Base-by-base conservation (phyloP, 2,113 vertebrate species). In the Heterotilapia buettikoferi region DNA sequence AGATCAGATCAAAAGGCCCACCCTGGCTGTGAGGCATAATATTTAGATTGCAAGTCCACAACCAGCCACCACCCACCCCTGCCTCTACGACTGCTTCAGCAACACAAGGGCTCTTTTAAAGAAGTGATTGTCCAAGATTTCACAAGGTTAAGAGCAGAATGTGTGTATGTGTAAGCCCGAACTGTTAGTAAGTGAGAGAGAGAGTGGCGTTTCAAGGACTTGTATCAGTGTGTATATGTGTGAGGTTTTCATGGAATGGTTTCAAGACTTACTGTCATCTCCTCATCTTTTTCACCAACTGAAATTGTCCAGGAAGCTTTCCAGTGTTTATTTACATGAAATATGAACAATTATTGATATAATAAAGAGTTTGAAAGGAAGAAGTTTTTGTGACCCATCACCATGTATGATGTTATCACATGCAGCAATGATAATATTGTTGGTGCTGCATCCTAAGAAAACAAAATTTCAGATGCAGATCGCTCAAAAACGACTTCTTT, bases 21-120 rank as follows among this genome's bases (percentile, higher is more conserved):
- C 90, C 91, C 89, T 89, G 56, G 88, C 92, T 92, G 94, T 93
- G 88, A 93, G 93, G 88, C 90, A 92, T 92, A 96, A 96, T 95
- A 96, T 96, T 96, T 96, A 90, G 85, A 93, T 87, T 92, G 84
- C 79, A 88, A 61, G 84, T 89, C 89, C 88, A 80, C 87, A 80
- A 92, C 91, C 92, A 87, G 88, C 85, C 73, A 89, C 92, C 93
- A 93, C 94, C 93, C 89, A 90, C 83, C 82, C 90, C 90, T 87
- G 86, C 90, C 18, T 90, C 86, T 81, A 53, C 61, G 78, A 83
- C 83, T 68, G 86, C 93, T 84, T 76, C 88, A 88, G 47, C 83
- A 83, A 86, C 91, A 89, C 88, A 88, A 33, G 40, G n/a, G 56
- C 80, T 53, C 81, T 84, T 78, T 90, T 94, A 90, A 92, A 94